Base-by-base conservation (phyloP, 2,113 vertebrate genomes). In the Entomyzon cyanotis region DNA sequence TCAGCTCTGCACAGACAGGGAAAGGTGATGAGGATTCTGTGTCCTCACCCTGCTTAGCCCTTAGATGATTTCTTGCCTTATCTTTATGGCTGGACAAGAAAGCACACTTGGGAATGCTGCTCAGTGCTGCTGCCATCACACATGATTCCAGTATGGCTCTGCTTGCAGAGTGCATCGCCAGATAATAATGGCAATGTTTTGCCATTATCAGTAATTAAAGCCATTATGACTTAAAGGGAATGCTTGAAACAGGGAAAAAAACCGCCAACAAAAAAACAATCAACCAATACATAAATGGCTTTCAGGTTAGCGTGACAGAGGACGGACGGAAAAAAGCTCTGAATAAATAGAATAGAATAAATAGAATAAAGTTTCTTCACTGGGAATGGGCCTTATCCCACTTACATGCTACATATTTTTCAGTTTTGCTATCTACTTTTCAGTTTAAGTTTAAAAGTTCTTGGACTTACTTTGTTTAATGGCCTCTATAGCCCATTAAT, bases 81-180 rank as follows among this genome's bases (percentile, higher is more conserved):
- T 55, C 21, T 62, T 91, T 52, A 35, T 2, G 28, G 46, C 25
- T 67, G 42, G 42, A 62, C 28, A 87, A 50, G 59, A 53, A 74
- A 65, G 21, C 46, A 62, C 0, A 4, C 3, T 44, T n/a, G 68
- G 65, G 42, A 39, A 22, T 5, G 62, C 21, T 65, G 65, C 30
- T 70, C 33, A 46, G 18, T 13, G 44, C 49, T 76, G 39, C 33
- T 78, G 69, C 39, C 60, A 75, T 41, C 30, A 35, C 13, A 28
- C 0, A 0, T 0, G 7, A 41, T 28, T 42, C 39, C 2, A 8
- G 46, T 41, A 24, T 15, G 44, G 30, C 28, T 55, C 31, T 74
- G 55, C n/a, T 42, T 37, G 19, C 25, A 88, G 23, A 59, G 15
- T 1, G 0, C 46, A 42, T 46, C 1, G 0, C 41, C 33, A 30